Conservation (phyloP, 2,797 vertebrate genomes). For the Brachyrhaphis roseni region DNA sequence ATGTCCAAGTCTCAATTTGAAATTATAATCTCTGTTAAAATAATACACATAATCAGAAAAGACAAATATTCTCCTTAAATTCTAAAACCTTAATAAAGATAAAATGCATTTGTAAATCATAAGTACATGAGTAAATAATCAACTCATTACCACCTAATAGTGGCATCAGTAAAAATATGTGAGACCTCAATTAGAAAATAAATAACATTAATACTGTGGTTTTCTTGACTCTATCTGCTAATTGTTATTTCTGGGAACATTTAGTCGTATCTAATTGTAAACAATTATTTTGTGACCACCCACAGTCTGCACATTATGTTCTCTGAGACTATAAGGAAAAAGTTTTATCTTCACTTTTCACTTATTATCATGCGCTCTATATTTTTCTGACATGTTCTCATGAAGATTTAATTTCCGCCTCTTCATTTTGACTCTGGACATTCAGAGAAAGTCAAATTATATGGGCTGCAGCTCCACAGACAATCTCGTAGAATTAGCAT, state of each 20-base stretch:
- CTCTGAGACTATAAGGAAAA: not conserved
- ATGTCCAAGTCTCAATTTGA: not conserved
- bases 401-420: constrained; percentile 69
- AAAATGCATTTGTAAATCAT: not conserved
- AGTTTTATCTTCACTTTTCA: not conserved
- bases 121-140: not conserved
- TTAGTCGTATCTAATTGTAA: not conserved
- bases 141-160: not conserved
- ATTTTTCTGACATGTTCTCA: constrained; percentile 48
- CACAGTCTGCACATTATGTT: not conserved
- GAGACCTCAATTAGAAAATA: not conserved
- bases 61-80: not conserved
- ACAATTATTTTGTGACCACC: not conserved
- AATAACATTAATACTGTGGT: not conserved
- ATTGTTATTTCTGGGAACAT: not conserved
- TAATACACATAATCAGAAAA: not conserved
- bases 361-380: constrained; percentile 15
- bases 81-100: not conserved
- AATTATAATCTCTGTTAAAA: not conserved
- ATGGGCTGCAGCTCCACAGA: constrained; percentile 72
- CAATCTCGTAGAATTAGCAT: constrained; percentile 77
- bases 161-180: not conserved
- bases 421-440: constrained; percentile 55
- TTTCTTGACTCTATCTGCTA: not conserved
- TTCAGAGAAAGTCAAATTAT: constrained; percentile 76